Conservation (phyloP, 2,888 invertebrate species). For the Melangyna quadrimaculata region DNA sequence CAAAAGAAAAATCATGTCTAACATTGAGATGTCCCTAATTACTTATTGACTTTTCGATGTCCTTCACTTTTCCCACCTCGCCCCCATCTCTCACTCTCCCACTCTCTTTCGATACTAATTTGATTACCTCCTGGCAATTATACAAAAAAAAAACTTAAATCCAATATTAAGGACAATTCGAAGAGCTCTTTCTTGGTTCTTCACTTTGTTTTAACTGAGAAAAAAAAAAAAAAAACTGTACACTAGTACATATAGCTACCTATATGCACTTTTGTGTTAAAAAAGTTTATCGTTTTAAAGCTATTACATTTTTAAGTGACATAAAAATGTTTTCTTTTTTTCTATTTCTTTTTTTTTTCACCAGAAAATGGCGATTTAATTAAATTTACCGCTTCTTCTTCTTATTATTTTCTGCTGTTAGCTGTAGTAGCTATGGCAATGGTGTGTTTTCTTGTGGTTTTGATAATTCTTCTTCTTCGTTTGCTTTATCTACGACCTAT, state of each 20-base stretch:
- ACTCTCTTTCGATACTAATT: background rate
- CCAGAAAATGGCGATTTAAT: conserved; percentile 42
- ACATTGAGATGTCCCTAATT: background rate
- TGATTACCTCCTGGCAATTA: background rate
- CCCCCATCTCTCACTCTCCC: background rate
- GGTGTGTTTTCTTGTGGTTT: background rate
- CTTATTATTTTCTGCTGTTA: background rate
- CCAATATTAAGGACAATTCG: background rate
- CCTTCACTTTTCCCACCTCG: background rate
- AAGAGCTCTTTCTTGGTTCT: background rate
- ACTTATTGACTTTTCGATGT: conserved; percentile 2
- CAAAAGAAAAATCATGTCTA: background rate
- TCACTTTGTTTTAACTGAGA: background rate
- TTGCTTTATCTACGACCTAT: background rate
- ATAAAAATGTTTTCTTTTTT: conserved; percentile 29
- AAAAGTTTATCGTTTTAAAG: conserved; percentile 26
- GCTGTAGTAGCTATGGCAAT: background rate
- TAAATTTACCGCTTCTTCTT: conserved; percentile 29
- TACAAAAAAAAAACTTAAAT: background rate
- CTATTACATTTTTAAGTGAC: conserved; percentile 37
- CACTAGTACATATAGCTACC: no score
- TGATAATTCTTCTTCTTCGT: background rate
- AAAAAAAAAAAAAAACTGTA: background rate
- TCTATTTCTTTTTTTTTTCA: background rate
- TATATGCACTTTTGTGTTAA: background rate